Conservation (phyloP, 2,797 vertebrate species). For the Pipistrellus pygmaeus region DNA sequence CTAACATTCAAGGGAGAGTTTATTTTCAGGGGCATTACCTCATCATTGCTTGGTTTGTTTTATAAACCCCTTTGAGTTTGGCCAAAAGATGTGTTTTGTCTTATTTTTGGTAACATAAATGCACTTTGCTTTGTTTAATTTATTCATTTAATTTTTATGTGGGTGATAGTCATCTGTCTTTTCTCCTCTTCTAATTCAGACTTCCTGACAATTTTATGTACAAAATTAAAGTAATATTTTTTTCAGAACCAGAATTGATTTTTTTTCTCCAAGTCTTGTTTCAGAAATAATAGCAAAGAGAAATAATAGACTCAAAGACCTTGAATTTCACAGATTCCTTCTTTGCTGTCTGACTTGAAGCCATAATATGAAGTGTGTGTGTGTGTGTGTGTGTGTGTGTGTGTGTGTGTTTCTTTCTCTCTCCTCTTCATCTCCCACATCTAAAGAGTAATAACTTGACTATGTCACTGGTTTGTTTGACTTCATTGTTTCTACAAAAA, state of each 20-base stretch:
- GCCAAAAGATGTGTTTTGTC: slow-evolving; percentile 70
- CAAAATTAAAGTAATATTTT: slow-evolving; percentile 84
- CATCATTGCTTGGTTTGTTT: slow-evolving; percentile 61
- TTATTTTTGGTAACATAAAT: slow-evolving; percentile 68
- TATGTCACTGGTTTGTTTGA: slow-evolving; percentile 61
- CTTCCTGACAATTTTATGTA: slow-evolving; percentile 78
- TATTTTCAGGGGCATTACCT: slow-evolving; percentile 71
- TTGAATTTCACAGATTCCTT: slow-evolving; percentile 82
- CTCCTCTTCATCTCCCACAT: slow-evolving; percentile 52
- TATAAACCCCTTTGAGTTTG: slow-evolving; percentile 59
- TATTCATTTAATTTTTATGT: slow-evolving; percentile 74
- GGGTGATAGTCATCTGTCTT: slow-evolving; percentile 60
- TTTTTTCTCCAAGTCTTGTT: slow-evolving; percentile 78
- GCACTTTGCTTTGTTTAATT: slow-evolving; percentile 65
- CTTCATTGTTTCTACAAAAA: slow-evolving; percentile 69
- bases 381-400: too few relatives aligned
- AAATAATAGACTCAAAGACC: slow-evolving; percentile 80
- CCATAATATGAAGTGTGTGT: slow-evolving; percentile 66
- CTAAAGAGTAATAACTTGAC: slow-evolving; percentile 74
- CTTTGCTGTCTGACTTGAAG: slow-evolving; percentile 74
- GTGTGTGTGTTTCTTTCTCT: not conserved
- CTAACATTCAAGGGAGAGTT: slow-evolving; percentile 52
- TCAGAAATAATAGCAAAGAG: slow-evolving; percentile 82
- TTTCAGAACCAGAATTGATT: slow-evolving; percentile 80
- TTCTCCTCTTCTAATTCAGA: slow-evolving; percentile 54